These are phyloP conservation scores for Sylvia atricapilla DNA, from an alignment of 2,113 vertebrate species.

Conservation along the genomic window DNA sequence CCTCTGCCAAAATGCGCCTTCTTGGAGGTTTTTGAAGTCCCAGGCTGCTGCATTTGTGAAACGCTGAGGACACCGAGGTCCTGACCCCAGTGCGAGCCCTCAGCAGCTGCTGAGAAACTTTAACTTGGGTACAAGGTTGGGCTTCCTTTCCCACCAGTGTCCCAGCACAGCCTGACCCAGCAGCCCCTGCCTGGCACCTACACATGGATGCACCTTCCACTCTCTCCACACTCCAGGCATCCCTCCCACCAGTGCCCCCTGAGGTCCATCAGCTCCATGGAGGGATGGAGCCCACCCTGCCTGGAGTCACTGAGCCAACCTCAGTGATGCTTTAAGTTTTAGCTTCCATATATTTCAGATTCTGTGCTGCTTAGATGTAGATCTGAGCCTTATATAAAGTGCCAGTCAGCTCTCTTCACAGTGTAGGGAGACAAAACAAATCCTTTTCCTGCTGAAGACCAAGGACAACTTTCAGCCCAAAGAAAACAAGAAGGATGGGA, in stretches of 20 bases:
- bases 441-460: no score
- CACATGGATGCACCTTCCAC: accelerated
- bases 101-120: neutral
- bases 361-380: no score
- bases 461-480: no score
- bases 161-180: neutral
- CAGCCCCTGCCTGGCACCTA: neutral
- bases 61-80: neutral
- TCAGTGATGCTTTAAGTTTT: no score
- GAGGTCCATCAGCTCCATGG: neutral
- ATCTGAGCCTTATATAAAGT: no score
- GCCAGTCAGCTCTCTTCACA: no score
- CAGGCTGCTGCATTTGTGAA: neutral
- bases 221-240: neutral
- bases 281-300: neutral
- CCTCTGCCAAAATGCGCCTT: neutral
- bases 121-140: accelerated
- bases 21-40: neutral
- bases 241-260: accelerated
- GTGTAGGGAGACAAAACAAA: no score
- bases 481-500: no score
- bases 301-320: neutral
- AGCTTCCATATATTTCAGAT: no score
- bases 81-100: neutral
- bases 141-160: neutral